Conservation (phyloP, 2,888 invertebrate genomes). For the Trypoxylon attenuatum region DNA sequence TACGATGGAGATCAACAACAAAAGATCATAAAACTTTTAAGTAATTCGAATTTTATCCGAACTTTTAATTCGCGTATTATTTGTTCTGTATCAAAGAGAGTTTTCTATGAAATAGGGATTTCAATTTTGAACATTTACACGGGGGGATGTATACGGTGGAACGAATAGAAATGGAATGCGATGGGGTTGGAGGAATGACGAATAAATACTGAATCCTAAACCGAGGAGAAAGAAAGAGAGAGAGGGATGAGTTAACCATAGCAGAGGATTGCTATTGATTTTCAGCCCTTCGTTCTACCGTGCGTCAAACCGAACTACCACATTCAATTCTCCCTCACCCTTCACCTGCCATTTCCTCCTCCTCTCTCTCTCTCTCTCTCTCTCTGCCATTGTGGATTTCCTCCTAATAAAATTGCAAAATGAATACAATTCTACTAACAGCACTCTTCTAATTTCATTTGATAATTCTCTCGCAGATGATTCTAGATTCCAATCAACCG, state of each 20-base stretch:
- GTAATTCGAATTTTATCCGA: too few species aligned
- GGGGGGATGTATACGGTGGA: constrained; percentile 1
- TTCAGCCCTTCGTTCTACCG: constrained; percentile 38
- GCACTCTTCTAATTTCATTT: too few species aligned
- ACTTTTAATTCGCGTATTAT: too few species aligned
- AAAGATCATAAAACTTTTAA: too few species aligned
- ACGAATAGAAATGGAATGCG: constrained; percentile 16
- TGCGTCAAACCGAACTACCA: constrained; percentile 18
- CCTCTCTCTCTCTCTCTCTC: neutral
- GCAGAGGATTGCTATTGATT: constrained; percentile 47
- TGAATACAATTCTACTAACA: neutral
- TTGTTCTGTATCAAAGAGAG: too few species aligned
- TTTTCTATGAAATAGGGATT: neutral
- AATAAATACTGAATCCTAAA: constrained; percentile 56
- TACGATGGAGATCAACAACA: too few species aligned
- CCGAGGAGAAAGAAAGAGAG: constrained; percentile 60
- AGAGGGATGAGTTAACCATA: constrained; percentile 45
- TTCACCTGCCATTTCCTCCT: constrained; percentile 4
- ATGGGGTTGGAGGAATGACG: constrained; percentile 52
- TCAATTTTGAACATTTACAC: neutral
- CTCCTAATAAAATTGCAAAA: neutral
- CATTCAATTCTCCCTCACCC: neutral
- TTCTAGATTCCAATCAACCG: constrained; percentile 8
- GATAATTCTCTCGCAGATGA: too few species aligned
- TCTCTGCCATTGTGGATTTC: neutral